These are phyloP conservation scores for Miniopterus natalensis DNA, from an alignment of 2,113 vertebrate genomes.

Conservation along the genomic window DNA sequence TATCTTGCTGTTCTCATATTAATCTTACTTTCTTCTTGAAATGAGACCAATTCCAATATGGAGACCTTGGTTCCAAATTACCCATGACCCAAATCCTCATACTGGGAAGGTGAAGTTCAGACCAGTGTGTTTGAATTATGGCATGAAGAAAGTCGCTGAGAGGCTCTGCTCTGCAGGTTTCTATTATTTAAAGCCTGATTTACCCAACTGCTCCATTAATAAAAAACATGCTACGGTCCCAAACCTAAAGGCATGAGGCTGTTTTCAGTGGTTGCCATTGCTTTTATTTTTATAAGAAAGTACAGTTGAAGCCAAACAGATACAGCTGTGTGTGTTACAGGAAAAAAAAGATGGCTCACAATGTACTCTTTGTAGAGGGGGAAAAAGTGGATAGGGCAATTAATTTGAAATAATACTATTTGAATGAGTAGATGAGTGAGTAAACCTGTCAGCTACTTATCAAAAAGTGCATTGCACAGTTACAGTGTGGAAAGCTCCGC, in stretches of 20 bases:
- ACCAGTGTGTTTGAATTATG: constrained; percentile 23
- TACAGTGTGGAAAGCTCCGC: background rate
- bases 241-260: constrained; percentile 54
- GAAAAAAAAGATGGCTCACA: constrained; percentile 23
- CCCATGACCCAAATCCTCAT: constrained; percentile 68
- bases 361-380: background rate
- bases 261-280: background rate
- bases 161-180: constrained; percentile 41
- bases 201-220: background rate
- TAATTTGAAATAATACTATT: background rate
- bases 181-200: constrained; percentile 53
- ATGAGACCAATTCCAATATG: constrained; percentile 48
- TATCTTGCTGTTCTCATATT: constrained; percentile 54
- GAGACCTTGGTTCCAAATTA: constrained; percentile 64
- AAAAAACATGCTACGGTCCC: constrained; percentile 25
- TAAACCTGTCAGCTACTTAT: background rate
- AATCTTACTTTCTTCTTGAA: constrained; percentile 74
- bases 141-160: constrained; percentile 38
- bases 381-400: background rate
- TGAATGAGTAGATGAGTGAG: constrained; percentile 1
- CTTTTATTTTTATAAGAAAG: constrained; percentile 40
- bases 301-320: constrained; percentile 24
- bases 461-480: background rate
- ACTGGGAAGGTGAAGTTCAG: constrained; percentile 68
- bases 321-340: background rate